Base-by-base conservation (phyloP, 1,140 invertebrate species). In the roundworm (Caenorhabditis elegans) region DNA sequence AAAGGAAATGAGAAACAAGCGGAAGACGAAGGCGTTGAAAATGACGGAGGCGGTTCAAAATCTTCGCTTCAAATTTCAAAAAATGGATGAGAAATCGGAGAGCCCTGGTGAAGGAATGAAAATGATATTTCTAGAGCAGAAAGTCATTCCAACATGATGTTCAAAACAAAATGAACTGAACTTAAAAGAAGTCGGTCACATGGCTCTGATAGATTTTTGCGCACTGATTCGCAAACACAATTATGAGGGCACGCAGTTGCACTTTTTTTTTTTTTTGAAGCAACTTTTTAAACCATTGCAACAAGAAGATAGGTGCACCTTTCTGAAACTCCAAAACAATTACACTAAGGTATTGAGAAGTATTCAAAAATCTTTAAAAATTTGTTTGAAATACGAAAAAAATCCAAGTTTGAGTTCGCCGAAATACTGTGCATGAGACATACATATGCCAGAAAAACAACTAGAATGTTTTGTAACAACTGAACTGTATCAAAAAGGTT, bases 21-120 rank as follows among this genome's bases (percentile, higher is more conserved):
- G 51, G 51, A 70, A 39, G 60, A 22, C 34, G 60, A 70, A 70
- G 19, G 19, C 60, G 60, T 70, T 39, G 5, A 70, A 70, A 70
- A 3, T 70, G 60, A 22, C 19, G 60, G 34, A 70, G 60, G 60
- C 60, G 31, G 17, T 24, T 17, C n/a, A 13, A 70, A 70, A 17
- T 31, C 36, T 15, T 31, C 39, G 60, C 60, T 70, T 70, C 60
- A 13, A 70, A 70, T 70, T 70, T 70, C 60, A 70, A 70, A 70
- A 60, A 60, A 34, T 13, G 26, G 26, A 43, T n/a, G 6, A 60
- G 60, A 70, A 70, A 70, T 70, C 60, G 60, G 60, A 70, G 60
- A 70, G 22, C 60, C 39, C 3, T 34, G 34, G 60, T 13, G 22
- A 39, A 34, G 19, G n/a, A 70, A 70, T 70, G 60, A 39, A 70